Conservation (phyloP, 2,888 invertebrate species). For the Halictus ligatus region DNA sequence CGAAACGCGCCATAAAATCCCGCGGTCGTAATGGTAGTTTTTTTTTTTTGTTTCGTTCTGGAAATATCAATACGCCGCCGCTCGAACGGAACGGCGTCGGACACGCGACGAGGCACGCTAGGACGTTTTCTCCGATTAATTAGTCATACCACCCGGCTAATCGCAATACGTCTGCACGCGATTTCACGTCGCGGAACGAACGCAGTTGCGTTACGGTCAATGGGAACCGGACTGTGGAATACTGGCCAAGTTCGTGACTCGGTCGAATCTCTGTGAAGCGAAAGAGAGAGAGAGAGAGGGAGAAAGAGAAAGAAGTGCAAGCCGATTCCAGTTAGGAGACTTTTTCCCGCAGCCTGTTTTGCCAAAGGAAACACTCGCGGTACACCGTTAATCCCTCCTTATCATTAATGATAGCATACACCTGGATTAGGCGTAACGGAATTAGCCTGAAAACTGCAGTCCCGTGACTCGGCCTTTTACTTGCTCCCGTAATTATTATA, state of each 20-base stretch:
- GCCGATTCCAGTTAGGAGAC: background rate
- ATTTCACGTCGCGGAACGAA: constrained; percentile 44
- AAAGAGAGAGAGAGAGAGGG: background rate
- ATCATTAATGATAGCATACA: background rate
- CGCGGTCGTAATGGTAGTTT: background rate
- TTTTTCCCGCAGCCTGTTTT: constrained; percentile 1
- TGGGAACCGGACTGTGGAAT: constrained; percentile 52
- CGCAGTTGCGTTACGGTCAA: constrained; percentile 54
- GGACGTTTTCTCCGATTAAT: constrained; percentile 44
- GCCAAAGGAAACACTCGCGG: background rate
- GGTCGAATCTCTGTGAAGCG: constrained; percentile 34
- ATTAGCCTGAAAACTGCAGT: constrained; percentile 2
- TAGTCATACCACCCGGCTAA: constrained; percentile 48
- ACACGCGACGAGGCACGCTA: background rate
- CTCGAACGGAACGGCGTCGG: background rate
- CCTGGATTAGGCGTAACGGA: background rate
- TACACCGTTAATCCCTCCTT: background rate
- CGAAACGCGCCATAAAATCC: background rate
- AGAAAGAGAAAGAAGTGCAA: background rate
- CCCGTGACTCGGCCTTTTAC: background rate
- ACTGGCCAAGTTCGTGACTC: constrained; percentile 60
- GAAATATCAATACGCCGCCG: background rate
- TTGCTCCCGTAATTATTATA: background rate
- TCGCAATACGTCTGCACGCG: constrained; percentile 45
- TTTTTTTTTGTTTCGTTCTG: background rate